Evolutionary conservation across 2,888 invertebrate genomes (phyloP), one percentile per base, ranked within the genome.

Genomic region (Habroteleia sp.): DNA sequence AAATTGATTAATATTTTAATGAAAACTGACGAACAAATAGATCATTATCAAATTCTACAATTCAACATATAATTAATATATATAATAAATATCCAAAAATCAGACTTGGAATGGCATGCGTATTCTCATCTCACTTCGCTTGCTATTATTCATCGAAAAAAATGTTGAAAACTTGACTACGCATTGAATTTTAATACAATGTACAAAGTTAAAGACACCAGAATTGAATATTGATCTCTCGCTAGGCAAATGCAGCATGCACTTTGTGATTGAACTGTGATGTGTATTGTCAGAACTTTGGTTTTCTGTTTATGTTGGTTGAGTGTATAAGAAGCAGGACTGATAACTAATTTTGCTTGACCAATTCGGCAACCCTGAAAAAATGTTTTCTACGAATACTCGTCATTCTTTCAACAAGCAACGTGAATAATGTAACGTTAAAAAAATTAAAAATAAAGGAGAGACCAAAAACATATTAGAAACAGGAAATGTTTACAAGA

Each of bases 1-100:
- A 92, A 62, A 69, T 37, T 50, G 37, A 56, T 8, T 63, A 29
- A 52, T 1, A 16, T 20, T 8, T 27, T 14, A 54, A 29, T 54
- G n/a, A 46, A 17, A 25, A 44, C 5, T 7, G 11, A 8, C 5
- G 7, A 41, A 48, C 50, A n/a, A 33, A 23, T 3, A 8, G 1
- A 23, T 29, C 42, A 6, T 23, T 10, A 29, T 16, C 27, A 10
- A n/a, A 20, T 10, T 20, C 54, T 68, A 58, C 41, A 5, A 29
- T 5, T 48, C 20, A 39, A 27, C 10, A 60, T 37, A 42, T 4
- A 31, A 58, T 31, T n/a, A n/a, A 37, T 27, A 37, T 35, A 41
- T 14, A 46, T 23, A n/a, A 66, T 52, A 16, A 44, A 44, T 42
- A 54, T 44, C 23, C 41, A 58, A 48, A 54, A 44, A 7, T 44